These are phyloP conservation scores for Mylabris phalerata DNA, from an alignment of 1,140 invertebrate species.

Conservation along the genomic window DNA sequence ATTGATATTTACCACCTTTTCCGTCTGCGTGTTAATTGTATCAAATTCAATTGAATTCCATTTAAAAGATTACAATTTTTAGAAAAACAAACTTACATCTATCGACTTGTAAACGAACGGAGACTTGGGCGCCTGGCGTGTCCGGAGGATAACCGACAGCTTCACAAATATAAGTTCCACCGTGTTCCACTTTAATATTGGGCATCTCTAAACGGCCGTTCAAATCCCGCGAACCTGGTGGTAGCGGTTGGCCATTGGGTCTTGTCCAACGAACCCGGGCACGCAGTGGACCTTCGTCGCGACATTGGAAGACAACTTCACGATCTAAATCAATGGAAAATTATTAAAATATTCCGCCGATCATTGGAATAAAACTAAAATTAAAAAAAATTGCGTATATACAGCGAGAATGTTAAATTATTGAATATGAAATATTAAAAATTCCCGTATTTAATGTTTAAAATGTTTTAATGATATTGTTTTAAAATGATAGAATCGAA, in stretches of 20 bases:
- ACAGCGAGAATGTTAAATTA: constrained; percentile 6
- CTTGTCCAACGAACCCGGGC: constrained; percentile 70
- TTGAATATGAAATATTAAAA: neutral
- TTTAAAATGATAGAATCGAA: no score
- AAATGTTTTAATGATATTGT: no score
- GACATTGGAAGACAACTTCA: constrained; percentile 86
- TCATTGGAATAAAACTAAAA: no score
- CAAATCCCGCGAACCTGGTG: constrained; percentile 59
- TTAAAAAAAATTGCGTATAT: neutral
- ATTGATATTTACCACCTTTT: constrained; percentile 39
- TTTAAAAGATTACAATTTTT: neutral
- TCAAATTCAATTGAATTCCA: neutral
- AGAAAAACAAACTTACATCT: constrained; percentile 54
- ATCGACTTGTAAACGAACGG: constrained; percentile 63
- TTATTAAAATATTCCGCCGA: no score
- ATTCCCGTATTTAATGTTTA: no score
- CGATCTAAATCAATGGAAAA: constrained; percentile 51
- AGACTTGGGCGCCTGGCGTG: constrained; percentile 47
- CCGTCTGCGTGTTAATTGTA: constrained; percentile 38
- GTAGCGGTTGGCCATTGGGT: constrained; percentile 61
- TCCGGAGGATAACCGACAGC: constrained; percentile 59
- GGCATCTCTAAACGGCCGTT: constrained; percentile 79
- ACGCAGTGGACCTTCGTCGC: constrained; percentile 74
- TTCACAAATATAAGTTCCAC: constrained; percentile 76
- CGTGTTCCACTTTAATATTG: constrained; percentile 68